These are phyloP conservation scores for Leptodirus hochenwartii DNA, from an alignment of 2,888 invertebrate genomes.

Conservation along the genomic window DNA sequence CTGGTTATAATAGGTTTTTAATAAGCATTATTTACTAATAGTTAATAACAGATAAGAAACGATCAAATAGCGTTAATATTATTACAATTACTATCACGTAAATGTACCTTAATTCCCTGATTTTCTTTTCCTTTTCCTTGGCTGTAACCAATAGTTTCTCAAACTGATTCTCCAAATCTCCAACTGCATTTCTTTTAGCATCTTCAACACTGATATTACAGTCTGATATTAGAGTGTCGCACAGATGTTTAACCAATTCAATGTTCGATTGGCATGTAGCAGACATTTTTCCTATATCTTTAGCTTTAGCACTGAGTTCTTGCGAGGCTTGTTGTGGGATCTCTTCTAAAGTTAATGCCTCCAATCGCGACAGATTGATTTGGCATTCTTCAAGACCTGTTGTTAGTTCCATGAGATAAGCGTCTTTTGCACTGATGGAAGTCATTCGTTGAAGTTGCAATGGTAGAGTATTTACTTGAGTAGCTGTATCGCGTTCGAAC, in stretches of 20 bases:
- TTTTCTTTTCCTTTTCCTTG: slow-evolving; percentile 55
- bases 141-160: slow-evolving; percentile 49
- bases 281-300: slow-evolving; percentile 55
- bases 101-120: slow-evolving; percentile 61
- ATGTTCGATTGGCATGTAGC: slow-evolving; percentile 64
- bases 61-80: too few relatives aligned
- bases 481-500: slow-evolving; percentile 57
- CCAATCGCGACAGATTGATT: slow-evolving; percentile 44
- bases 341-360: slow-evolving; percentile 41
- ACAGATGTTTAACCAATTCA: slow-evolving; percentile 66
- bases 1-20: too few relatives aligned
- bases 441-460: slow-evolving; percentile 38
- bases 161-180: slow-evolving; percentile 45
- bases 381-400: slow-evolving; percentile 56
- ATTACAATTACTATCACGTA: too few relatives aligned
- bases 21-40: slow-evolving; percentile 11
- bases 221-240: slow-evolving; percentile 53
- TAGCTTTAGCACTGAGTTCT: slow-evolving; percentile 42
- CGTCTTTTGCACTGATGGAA: slow-evolving; percentile 63
- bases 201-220: slow-evolving; percentile 47
- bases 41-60: slow-evolving; percentile 8
- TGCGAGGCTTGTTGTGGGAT: slow-evolving; percentile 32
- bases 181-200: slow-evolving; percentile 45
- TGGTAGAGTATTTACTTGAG: slow-evolving; percentile 67
- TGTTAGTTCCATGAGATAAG: slow-evolving; percentile 57